These are phyloP conservation scores for Campoplex capitator DNA, from an alignment of 2,888 invertebrate species.

Conservation along the genomic window DNA sequence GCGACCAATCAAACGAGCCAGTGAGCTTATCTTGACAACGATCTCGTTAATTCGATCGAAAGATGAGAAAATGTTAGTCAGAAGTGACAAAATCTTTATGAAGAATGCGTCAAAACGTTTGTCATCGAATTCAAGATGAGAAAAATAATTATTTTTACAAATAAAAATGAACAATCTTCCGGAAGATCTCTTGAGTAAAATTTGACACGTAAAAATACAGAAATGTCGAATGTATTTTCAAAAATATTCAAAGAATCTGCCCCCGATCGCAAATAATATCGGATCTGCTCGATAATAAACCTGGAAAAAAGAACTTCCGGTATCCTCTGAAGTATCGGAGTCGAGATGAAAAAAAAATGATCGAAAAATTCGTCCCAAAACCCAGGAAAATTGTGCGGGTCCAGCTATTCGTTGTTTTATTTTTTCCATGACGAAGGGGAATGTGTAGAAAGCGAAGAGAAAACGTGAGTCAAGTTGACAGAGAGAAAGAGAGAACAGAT, in stretches of 20 bases:
- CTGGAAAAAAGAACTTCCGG: neutral
- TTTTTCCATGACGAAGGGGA: neutral
- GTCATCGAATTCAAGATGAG: neutral
- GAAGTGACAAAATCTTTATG: neutral
- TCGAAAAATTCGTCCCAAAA: neutral
- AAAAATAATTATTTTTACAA: neutral
- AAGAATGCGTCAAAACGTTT: neutral
- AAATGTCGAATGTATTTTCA: neutral
- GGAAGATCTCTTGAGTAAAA: neutral
- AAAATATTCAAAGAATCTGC: neutral
- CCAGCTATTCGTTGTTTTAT: neutral
- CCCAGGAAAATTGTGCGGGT: too few relatives aligned
- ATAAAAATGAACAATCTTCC: neutral
- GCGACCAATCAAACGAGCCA: slow-evolving; percentile 53
- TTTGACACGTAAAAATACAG: neutral
- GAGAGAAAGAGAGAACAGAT: slow-evolving; percentile 20
- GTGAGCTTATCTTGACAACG: neutral
- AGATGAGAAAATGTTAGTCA: neutral
- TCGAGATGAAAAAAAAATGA: neutral
- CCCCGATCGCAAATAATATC: neutral
- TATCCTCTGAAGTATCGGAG: neutral
- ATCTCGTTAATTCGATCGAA: neutral
- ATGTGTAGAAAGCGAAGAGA: neutral
- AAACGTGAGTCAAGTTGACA: neutral
- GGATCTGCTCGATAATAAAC: neutral